Base-by-base conservation (phyloP, 2,888 invertebrate genomes). In the Tenthredo scrophulariae region DNA sequence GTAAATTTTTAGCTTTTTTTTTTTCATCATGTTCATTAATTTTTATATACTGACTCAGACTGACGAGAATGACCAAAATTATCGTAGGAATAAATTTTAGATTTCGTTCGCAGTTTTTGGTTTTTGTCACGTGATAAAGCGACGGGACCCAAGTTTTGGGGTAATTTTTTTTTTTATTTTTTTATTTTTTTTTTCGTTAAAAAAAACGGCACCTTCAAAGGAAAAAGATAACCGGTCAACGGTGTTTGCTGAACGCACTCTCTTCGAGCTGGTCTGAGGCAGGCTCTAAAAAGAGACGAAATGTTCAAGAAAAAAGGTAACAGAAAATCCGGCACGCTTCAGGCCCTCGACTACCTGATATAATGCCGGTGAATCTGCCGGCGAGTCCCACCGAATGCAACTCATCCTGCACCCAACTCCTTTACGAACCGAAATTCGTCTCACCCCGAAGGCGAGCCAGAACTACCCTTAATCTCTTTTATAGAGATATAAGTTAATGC, bases 391-490 rank as follows among this genome's bases (percentile, higher is more conserved):
- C n/a, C 50, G n/a, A 6, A 75, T 46, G 46, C 75, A 43, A 26
- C 22, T 18, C 37, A 67, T 29, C 62, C 62, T 40, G 22, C 40
- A 50, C 18, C 77, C 40, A 50, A 37, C 77, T 77, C 40, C 62
- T 62, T 80, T 18, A 74, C 43, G 43, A 22, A n/a, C 6, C 33
- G 33, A 67, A 33, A 67, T 67, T 67, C 67, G 33, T 67, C 67
- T 67, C 67, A 67, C 67, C 33, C 67, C 13, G 18, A 33, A 18
- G 18, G 15, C 18, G 67, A 67, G 33, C 33, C 18, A 33, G 67
- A 33, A 33, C 86, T 86, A 87, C 84, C 83, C 85, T 83, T 84
- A 80, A 80, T 86, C 79, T 86, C 22, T 22, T 62, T 62, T 22
- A 62, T 26, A 62, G 22, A 62, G 62, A 62, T 10, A 62, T 62